Evolutionary conservation across 92 coral and sea anemone genomes (phyloP).

Genomic region (Phenganax stokvisi): DNA sequence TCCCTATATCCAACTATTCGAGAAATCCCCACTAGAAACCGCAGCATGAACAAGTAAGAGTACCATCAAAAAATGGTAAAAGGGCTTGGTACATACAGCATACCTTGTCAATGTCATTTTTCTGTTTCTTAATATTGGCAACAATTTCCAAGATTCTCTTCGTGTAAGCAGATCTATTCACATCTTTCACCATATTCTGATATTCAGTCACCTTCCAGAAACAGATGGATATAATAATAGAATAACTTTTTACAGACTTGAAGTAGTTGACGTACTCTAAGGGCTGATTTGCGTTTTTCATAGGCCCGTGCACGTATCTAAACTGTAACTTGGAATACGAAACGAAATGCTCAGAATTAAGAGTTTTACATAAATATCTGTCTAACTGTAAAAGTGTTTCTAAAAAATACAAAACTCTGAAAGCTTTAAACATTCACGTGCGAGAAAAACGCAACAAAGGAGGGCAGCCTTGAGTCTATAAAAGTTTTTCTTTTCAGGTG

Average conservation of each 20-base stretch:
- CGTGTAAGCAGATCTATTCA: conserved; percentile 89
- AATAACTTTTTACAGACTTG: background rate
- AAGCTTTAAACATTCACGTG: no score
- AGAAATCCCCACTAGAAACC: no score
- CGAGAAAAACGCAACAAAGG: no score
- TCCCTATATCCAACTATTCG: no score
- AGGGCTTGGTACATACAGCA: background rate
- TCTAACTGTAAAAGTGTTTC: no score
- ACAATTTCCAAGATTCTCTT: conserved; percentile 91
- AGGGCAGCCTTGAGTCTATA: no score
- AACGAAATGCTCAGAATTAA: no score
- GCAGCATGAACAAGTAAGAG: background rate
- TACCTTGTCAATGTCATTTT: conserved; percentile 87
- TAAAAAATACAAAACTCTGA: no score
- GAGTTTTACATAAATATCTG: no score
- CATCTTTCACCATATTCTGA: conserved; percentile 88
- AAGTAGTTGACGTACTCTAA: background rate
- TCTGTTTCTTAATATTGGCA: conserved; percentile 94
- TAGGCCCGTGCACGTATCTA: no score
- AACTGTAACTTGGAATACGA: no score
- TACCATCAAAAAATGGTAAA: background rate
- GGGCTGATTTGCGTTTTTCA: background rate
- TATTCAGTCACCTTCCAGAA: conserved; percentile 68
- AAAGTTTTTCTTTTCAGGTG: no score
- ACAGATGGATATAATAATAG: background rate